Conservation (phyloP, 2,888 invertebrate genomes). For the Acanthosepion lycidas region DNA sequence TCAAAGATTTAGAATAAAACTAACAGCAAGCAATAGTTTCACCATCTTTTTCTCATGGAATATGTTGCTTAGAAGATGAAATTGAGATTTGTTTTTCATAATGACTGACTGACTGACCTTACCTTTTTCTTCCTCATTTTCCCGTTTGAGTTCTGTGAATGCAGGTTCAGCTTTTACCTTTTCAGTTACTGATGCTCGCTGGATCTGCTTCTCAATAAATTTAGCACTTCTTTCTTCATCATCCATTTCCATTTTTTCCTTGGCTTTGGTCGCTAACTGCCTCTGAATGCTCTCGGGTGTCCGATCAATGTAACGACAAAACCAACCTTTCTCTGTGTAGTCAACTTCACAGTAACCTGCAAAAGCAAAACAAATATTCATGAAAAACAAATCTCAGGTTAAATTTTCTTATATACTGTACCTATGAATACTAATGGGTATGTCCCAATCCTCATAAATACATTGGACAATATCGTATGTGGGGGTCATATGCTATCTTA, state of each 20-base stretch:
- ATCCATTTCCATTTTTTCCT: constrained; percentile 95
- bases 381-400: background rate
- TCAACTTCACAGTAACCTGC: constrained; percentile 89
- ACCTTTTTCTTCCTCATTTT: constrained; percentile 75
- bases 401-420: too few species aligned
- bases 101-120: background rate
- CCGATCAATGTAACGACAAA: constrained; percentile 81
- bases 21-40: too few species aligned
- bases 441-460: too few species aligned
- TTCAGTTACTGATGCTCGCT: constrained; percentile 77
- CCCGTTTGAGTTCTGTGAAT: constrained; percentile 73
- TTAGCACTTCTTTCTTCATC: constrained; percentile 92
- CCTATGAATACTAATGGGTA: too few species aligned
- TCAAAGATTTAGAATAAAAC: too few species aligned
- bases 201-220: constrained; percentile 81
- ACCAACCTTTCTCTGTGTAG: constrained; percentile 93
- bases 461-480: too few species aligned
- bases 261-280: constrained; percentile 64
- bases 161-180: constrained; percentile 60
- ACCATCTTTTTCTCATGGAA: too few species aligned
- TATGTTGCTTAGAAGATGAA: too few species aligned
- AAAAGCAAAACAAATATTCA: background rate
- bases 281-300: constrained; percentile 88
- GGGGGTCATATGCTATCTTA: too few species aligned
- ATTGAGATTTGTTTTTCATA: too few species aligned